Evolutionary conservation across 1,140 invertebrate species (phyloP), one percentile per base, ranked within the genome.

Genomic region (Aricia agestis): DNA sequence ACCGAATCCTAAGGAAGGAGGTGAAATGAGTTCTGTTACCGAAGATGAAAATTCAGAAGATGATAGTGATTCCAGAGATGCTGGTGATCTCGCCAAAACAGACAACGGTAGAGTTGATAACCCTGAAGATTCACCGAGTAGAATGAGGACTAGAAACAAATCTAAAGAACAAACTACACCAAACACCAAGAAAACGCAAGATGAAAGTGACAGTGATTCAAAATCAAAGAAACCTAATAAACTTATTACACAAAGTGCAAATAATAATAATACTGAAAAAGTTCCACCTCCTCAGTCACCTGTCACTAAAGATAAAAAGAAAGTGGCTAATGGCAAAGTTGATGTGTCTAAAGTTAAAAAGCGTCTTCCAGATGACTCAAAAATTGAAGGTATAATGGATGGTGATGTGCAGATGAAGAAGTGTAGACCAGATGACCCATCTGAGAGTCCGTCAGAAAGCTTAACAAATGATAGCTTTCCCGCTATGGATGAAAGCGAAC

Each of bases 31-130:
- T 93, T 98, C 97, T 68, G 97, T 97, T 68, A 98, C 97, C 79
- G 98, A 98, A 90, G 97, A 98, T 92, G 98, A 99, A 81, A 93
- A 92, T 85, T 98, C 97, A 72, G 97, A 98, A 85, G 98, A 98
- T 89, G 98, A 98, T 90, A 98, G 96, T 86, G 98, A 98, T 92
- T 97, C 97, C 36, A 83, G 92, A 70, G 92, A 92, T 77, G 89
- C 92, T 70, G 90, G 86, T 67, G 92, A 92, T 72, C 74, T 89
- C 31, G 79, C 86, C 68, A 91, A 91, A 75, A 76, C 78, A 69
- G 90, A 92, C 67, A 86, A 82, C 81, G 80, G 78, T 68, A 84
- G 86, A 76, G 94, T 95, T 80, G 95, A 96, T 79, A 95, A 94
- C 78, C 95, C 95, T 74, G 96, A 97, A 82, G 94, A 94, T 82